Evolutionary conservation across 2,113 vertebrate genomes (phyloP), one percentile per base, ranked within the genome.

Genomic region (Neolamprologus cancellatus): DNA sequence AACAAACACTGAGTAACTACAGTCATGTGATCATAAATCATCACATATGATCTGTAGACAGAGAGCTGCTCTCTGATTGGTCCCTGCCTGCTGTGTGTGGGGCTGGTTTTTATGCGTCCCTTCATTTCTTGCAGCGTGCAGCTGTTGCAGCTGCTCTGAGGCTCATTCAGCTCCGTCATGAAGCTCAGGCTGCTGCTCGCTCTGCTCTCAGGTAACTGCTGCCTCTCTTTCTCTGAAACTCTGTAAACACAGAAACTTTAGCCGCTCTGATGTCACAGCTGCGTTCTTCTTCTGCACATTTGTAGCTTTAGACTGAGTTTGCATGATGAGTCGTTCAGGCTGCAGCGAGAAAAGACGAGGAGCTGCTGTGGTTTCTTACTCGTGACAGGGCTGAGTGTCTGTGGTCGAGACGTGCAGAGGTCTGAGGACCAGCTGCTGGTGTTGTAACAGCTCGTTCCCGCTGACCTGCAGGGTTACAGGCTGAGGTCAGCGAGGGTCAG

Each of bases 201-300:
- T 5, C 81, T 93, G 23, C 64, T 89, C 81, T 5, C 88, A 86
- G 91, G 92, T 93, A 83, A 28, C 32, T 46, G 79, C 5, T 10
- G 36, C 5, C 7, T 39, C 18, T 39, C 18, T 39, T 13, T 28
- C 36, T 17, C 39, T 23, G 23, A 4, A 44, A 0, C 36, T 23
- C 64, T 71, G 14, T 17, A 17, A 61, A 34, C 9, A 18, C 57
- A 61, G 57, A 18, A 34, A 3, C 59, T 36, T 64, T 12, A 34
- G 10, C 59, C 4, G 17, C 59, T 64, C 30, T 34, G 59, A 34
- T 18, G 18, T 34, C 30, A 34, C 30, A 0, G 17, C 28, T 34
- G 59, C 17, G 4, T 25, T 76, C 41, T 76, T 46, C 41, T 46
- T 28, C 59, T 64, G 30, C 59, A 36, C 28, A 1, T 64, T 36